Conservation (phyloP, 2,888 invertebrate species). For the Horisme vitalbata region DNA sequence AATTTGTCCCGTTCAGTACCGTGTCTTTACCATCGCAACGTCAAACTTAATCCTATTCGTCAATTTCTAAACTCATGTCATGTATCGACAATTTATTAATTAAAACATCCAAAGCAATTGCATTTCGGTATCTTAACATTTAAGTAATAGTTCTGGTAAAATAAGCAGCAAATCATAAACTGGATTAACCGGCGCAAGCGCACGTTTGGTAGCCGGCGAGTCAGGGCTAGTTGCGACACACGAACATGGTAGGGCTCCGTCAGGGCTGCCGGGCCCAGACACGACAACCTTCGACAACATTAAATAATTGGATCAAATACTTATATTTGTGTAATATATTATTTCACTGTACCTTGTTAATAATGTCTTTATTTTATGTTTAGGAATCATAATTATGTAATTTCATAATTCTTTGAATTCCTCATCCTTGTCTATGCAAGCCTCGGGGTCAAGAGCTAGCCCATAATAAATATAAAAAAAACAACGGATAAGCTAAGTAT, state of each 20-base stretch:
- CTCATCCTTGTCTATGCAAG: no score
- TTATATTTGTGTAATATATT: no score
- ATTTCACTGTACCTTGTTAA: no score
- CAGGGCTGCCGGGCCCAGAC: conserved; percentile 28
- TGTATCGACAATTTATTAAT: conserved; percentile 11
- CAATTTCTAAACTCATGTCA: conserved; percentile 7
- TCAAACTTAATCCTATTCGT: conserved; percentile 1
- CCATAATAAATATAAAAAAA: no score
- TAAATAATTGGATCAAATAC: conserved; percentile 1
- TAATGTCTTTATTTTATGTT: no score
- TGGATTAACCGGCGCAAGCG: conserved; percentile 31
- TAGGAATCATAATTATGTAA: no score
- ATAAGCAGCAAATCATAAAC: conserved; percentile 37
- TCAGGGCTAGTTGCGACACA: conserved; percentile 39
- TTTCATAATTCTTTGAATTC: no score
- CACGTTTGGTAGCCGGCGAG: conserved; percentile 33
- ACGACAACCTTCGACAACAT: conserved; percentile 10
- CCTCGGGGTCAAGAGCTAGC: no score
- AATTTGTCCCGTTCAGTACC: not conserved
- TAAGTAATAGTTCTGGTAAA: conserved; percentile 22
- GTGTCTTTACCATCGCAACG: not conserved
- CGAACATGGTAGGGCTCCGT: conserved; percentile 29
- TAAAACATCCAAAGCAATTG: conserved; percentile 17
- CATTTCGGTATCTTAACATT: conserved; percentile 15
- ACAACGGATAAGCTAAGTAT: no score